Evolutionary conservation across 2,888 invertebrate genomes (phyloP), one percentile per base, ranked within the genome.

Genomic region (Pachycephus smyrnensis): DNA sequence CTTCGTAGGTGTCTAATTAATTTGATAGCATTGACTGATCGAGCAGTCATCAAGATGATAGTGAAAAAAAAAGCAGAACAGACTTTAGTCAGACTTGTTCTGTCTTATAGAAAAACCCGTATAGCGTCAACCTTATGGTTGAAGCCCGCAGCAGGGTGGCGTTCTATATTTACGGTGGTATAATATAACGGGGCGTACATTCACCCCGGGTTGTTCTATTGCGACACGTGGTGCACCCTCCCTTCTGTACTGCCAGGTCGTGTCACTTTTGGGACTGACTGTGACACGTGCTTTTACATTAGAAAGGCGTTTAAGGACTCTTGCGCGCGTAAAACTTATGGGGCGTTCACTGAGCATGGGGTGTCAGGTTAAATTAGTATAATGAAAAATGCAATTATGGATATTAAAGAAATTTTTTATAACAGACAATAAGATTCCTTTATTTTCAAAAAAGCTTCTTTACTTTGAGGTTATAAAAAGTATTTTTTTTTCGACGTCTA

Each of bases 81-180:
- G 23, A 75, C 74, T 77, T 75, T 55, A 35, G 75, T n/a, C 35
- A 40, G 73, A 71, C 31, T 36, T 74, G 73, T 71, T 77, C 73
- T 32, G 55, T 74, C 71, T 73, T 77, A 75, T 68, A 77, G 68
- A 69, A 71, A 73, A 73, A 36, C 55, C 81, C 80, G 79, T 79
- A 81, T 76, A 77, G 80, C 76, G 75, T 80, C 71, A 32, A 32
- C 77, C 75, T 79, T 77, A 74, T 33, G 74, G 77, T 73, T 32
- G 76, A 73, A 77, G 75, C 75, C 75, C 84, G 80, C 80, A 81
- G 80, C 82, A 77, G 82, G 83, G 82, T 81, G 80, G 80, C 82
- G 81, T 82, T 86, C 86, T 86, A 86, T 85, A 86, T 86, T 86
- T 84, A 85, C 84, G 82, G 76, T 79, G 74, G 74, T 35, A 74